phyloP scores from a whole-genome alignment of 2,113 vertebrate species.

The Carollia perspicillata region DNA sequence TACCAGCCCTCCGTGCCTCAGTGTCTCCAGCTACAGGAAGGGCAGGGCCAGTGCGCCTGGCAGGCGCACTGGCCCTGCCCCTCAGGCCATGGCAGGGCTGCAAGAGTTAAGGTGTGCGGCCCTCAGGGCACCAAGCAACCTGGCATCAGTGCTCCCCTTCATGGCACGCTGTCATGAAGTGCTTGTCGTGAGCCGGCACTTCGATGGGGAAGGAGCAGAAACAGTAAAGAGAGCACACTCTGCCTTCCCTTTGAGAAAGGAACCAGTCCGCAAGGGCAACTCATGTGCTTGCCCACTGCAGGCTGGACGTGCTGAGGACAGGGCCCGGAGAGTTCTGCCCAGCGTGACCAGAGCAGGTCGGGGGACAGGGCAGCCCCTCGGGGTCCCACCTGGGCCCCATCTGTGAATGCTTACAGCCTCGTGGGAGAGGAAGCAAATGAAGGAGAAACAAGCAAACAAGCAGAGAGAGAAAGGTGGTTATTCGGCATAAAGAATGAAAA shows the following conservation, averaged over 20 bases:
- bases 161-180: not conserved
- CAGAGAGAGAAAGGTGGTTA: not conserved
- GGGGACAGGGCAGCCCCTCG: no score
- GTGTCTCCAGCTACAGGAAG: not conserved
- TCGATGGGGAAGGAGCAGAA: not conserved
- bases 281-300: not conserved
- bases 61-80: no score
- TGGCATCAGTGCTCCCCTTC: not conserved
- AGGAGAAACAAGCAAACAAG: accelerated
- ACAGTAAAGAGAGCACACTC: not conserved
- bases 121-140: no score
- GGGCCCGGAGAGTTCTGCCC: not conserved
- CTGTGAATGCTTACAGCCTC: not conserved
- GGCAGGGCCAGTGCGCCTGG: accelerated
- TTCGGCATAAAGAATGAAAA: not conserved
- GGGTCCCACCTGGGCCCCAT: not conserved
- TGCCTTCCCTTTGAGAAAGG: not conserved
- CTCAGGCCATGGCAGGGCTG: not conserved
- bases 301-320: not conserved
- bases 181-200: no score
- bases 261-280: not conserved
- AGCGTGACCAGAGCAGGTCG: no score
- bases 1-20: accelerated
- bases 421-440: not conserved
- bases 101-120: not conserved